phyloP scores from a whole-genome alignment of 2,797 vertebrate genomes.

The Thripadectes ignobilis region DNA sequence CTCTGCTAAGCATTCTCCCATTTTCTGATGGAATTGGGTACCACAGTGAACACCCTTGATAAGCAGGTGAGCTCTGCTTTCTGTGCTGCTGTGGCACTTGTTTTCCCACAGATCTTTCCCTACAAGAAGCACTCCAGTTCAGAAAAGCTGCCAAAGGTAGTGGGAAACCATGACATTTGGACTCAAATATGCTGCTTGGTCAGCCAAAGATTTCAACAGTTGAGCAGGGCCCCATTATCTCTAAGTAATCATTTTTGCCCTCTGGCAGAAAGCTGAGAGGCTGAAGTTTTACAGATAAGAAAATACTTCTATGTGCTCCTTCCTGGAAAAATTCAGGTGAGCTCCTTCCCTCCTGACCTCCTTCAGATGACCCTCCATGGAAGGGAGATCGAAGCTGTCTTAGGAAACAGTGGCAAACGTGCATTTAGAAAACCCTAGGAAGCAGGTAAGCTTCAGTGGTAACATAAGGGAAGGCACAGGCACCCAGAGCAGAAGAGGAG shows the following conservation, averaged over 20 bases:
- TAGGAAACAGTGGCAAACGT: background rate
- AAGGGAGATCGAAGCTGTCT: background rate
- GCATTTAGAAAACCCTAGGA: background rate
- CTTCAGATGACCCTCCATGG: background rate
- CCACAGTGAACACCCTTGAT: background rate
- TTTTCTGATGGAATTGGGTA: background rate
- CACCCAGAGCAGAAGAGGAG: background rate
- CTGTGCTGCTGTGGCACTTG: background rate
- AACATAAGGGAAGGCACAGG: too few relatives aligned
- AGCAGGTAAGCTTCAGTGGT: too few relatives aligned
- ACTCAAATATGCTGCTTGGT: conserved; percentile 9
- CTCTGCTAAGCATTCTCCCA: background rate
- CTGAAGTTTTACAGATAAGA: conserved; percentile 10
- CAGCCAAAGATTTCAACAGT: background rate
- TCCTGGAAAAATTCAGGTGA: background rate
- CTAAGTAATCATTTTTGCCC: background rate
- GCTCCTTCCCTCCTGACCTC: background rate
- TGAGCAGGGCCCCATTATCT: background rate
- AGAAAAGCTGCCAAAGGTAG: background rate
- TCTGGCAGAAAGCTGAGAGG: background rate
- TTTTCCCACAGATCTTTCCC: background rate
- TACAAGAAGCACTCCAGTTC: background rate
- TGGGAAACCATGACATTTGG: background rate
- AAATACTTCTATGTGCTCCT: background rate
- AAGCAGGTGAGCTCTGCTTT: background rate